Evolutionary conservation across 1,140 invertebrate species (phyloP).

Genomic region (Drosophila littoralis): DNA sequence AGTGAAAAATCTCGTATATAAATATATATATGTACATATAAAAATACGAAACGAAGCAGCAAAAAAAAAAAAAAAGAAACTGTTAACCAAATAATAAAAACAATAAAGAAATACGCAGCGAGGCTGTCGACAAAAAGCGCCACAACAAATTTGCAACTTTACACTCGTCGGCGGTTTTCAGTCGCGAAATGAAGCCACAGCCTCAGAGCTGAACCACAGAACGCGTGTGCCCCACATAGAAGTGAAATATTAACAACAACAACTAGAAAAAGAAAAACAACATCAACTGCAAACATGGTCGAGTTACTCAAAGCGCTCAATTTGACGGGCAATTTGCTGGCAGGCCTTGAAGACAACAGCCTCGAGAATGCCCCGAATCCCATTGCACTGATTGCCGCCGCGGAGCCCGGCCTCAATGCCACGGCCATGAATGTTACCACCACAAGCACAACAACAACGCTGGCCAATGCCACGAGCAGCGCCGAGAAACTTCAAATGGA

Average conservation of each 20-base stretch:
- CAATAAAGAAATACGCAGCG: constrained; percentile 50
- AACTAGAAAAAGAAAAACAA: constrained; percentile 22
- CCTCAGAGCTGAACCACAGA: constrained; percentile 61
- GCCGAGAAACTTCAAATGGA: constrained; percentile 67
- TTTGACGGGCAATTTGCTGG: constrained; percentile 67
- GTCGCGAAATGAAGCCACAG: constrained; percentile 79
- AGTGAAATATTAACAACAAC: constrained; percentile 5
- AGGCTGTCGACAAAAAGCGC: constrained; percentile 65
- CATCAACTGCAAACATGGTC: constrained; percentile 40
- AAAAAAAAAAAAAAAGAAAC: constrained; percentile 21
- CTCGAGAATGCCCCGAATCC: constrained; percentile 47
- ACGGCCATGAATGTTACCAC: constrained; percentile 45
- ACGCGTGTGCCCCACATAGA: constrained; percentile 37
- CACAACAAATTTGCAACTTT: constrained; percentile 72
- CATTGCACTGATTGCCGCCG: constrained; percentile 28
- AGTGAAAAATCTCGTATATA: constrained; percentile 63
- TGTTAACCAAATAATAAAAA: constrained; percentile 45
- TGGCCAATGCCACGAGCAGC: constrained; percentile 52
- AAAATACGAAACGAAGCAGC: constrained; percentile 25
- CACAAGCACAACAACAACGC: constrained; percentile 11
- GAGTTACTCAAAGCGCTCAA: constrained; percentile 71
- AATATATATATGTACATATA: constrained; percentile 9
- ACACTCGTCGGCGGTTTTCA: constrained; percentile 62
- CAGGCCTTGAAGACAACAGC: constrained; percentile 62
- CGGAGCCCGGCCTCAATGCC: constrained; percentile 51